Percentiles rank a stretch among this genome's conserved stretches.
Evolutionary conservation across 2,888 invertebrate species (phyloP).

Genomic region (Trissolcus japonicus): DNA sequence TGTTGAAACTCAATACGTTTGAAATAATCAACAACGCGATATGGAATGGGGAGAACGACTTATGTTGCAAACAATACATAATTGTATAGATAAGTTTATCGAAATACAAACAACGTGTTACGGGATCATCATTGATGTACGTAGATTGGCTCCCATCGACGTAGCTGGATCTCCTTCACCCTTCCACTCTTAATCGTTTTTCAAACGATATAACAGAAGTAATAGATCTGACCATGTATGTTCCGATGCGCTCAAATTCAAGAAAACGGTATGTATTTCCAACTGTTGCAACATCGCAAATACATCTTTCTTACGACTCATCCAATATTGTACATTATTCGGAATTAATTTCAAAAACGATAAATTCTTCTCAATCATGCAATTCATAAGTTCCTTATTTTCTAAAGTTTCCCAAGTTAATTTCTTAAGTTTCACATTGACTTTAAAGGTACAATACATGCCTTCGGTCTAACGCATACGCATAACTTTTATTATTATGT

Average conservation of each 20-base stretch:
- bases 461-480: constrained; percentile 55
- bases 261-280: constrained; percentile 71
- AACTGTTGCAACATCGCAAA: constrained; percentile 74
- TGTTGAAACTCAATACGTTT: not conserved
- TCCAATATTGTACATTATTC: constrained; percentile 72
- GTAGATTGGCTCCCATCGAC: constrained; percentile 22
- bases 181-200: constrained; percentile 8
- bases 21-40: constrained; percentile 20
- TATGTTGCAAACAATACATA: not conserved
- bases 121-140: constrained; percentile 59
- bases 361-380: constrained; percentile 66
- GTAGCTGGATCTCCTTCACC: no score
- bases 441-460: constrained; percentile 2
- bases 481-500: constrained; percentile 63
- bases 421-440: not conserved
- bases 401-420: not conserved
- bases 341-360: constrained; percentile 69
- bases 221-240: constrained; percentile 59
- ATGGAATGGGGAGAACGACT: constrained; percentile 21
- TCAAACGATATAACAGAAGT: constrained; percentile 67
- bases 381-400: constrained; percentile 1
- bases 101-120: constrained; percentile 62
- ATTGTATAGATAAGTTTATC: constrained; percentile 59
- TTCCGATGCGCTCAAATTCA: constrained; percentile 74
- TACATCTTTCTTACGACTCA: constrained; percentile 69